A percentile compares a stretch with the other conserved stretches of the same genome.
These are phyloP conservation scores for Monoplex corrugatus DNA, from an alignment of 2,888 invertebrate species.

Conservation along the genomic window DNA sequence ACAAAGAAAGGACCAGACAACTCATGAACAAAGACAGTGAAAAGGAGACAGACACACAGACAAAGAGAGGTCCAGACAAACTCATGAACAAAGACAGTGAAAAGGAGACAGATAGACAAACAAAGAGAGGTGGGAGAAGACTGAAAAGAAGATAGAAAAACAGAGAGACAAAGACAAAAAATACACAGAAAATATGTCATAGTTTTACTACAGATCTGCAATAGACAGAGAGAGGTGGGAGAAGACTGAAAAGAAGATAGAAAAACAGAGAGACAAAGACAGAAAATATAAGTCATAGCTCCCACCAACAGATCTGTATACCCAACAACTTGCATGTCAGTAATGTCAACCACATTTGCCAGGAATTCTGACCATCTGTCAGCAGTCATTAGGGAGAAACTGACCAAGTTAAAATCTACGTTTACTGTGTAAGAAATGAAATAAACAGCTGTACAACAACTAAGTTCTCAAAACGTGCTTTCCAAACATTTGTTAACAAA, in stretches of 20 bases:
- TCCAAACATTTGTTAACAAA: no score
- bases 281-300: no score
- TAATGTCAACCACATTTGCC: no score
- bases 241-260: background rate
- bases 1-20: no score
- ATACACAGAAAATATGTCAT: background rate
- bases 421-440: no score
- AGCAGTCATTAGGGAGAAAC: no score
- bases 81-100: background rate
- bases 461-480: no score
- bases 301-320: no score
- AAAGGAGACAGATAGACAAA: background rate
- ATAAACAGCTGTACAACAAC: no score
- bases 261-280: background rate
- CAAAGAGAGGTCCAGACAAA: background rate
- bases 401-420: no score
- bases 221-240: background rate
- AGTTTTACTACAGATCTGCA: background rate
- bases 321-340: no score
- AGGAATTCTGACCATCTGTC: no score
- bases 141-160: background rate
- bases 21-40: background rate
- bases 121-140: background rate
- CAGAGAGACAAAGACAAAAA: background rate
- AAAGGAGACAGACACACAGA: background rate